phyloP scores from a whole-genome alignment of 2,113 vertebrate genomes.

The Manacus vitellinus region DNA sequence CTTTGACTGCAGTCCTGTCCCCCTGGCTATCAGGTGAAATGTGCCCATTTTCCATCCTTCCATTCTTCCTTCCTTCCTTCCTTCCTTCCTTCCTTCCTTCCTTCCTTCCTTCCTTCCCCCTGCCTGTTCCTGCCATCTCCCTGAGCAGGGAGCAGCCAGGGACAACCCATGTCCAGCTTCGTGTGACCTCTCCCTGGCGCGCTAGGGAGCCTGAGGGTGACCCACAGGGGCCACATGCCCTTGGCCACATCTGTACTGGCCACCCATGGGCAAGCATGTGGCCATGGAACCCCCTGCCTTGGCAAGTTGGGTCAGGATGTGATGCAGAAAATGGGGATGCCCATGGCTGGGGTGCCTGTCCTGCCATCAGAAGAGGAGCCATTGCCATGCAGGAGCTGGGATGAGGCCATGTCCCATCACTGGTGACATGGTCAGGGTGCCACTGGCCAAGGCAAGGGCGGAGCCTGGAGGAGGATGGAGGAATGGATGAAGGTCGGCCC shows the following conservation, averaged over 20 bases:
- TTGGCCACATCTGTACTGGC: background rate
- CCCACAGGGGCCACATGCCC: background rate
- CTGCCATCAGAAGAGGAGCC: background rate
- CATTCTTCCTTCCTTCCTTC: background rate
- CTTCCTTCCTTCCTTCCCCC: background rate
- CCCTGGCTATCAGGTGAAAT: background rate
- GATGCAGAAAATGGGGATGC: background rate
- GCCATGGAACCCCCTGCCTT: background rate
- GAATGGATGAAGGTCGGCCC: background rate
- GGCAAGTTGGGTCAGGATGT: rapidly evolving
- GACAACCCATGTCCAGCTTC: background rate
- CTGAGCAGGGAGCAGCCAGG: background rate
- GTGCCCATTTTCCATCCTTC: background rate
- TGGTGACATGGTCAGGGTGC: background rate
- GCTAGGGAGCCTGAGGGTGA: background rate
- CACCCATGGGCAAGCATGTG: background rate
- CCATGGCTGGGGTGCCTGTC: background rate
- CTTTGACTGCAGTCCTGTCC: background rate
- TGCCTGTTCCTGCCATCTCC: background rate
- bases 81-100: background rate
- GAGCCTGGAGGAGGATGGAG: background rate
- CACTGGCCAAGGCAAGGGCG: background rate
- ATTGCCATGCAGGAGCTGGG: background rate
- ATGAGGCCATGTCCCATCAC: background rate
- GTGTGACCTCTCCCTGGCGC: background rate